Percentiles rank a stretch among this genome's conserved stretches.
These are phyloP conservation scores for Alexandromys oeconomus DNA, from an alignment of 2,797 vertebrate genomes.

Conservation along the genomic window DNA sequence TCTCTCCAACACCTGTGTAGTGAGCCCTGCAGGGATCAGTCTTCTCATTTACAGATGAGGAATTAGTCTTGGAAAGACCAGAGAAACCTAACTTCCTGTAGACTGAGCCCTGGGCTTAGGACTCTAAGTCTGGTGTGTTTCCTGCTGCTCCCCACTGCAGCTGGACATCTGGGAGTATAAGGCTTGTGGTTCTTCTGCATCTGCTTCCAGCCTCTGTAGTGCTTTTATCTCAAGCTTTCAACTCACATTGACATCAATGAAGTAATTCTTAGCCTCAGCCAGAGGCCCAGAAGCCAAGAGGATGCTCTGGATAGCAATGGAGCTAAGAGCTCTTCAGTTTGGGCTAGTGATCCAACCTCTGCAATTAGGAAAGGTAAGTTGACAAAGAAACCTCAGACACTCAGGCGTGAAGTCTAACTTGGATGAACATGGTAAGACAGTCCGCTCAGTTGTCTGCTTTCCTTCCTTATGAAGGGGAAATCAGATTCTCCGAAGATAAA, in stretches of 20 bases:
- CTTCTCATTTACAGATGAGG: slow-evolving; percentile 8
- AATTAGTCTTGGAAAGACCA: slow-evolving; percentile 10
- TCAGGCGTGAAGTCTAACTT: slow-evolving; percentile 19
- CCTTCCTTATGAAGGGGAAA: neutral
- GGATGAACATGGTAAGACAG: neutral
- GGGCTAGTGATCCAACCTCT: neutral
- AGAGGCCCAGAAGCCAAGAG: neutral
- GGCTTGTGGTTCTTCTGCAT: neutral
- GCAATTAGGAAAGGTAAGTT: slow-evolving; percentile 24
- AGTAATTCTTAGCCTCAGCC: slow-evolving; percentile 19
- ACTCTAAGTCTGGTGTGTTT: neutral
- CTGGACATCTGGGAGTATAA: neutral
- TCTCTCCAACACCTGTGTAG: neutral
- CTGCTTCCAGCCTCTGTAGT: neutral
- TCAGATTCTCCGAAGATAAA: slow-evolving; percentile 49
- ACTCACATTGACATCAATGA: neutral
- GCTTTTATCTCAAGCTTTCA: neutral
- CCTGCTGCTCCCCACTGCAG: neutral
- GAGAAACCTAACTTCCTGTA: neutral
- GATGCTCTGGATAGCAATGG: neutral
- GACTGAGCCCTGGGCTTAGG: neutral
- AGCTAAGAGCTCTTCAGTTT: neutral
- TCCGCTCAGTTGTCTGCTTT: neutral
- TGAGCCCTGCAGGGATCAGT: neutral
- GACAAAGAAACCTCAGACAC: neutral